A percentile compares a stretch with the other conserved stretches of the same genome.
These are phyloP conservation scores for Stegophylla sp. DNA, from an alignment of 2,888 invertebrate species.

Conservation along the genomic window DNA sequence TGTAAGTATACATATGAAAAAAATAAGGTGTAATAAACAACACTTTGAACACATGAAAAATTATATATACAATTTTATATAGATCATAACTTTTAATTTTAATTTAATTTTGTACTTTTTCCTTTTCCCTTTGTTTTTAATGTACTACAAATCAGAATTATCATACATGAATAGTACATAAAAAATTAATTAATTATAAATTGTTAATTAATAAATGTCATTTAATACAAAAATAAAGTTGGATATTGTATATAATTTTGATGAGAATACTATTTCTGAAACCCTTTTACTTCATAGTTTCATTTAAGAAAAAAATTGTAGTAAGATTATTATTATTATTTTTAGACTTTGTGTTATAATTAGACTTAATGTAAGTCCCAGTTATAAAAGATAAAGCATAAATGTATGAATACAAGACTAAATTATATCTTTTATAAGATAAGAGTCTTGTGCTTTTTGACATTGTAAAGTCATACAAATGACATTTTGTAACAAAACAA, in stretches of 20 bases:
- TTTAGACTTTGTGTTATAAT: slow-evolving; percentile 57
- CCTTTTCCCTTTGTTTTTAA: slow-evolving; percentile 8
- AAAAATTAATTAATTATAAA: too few relatives aligned
- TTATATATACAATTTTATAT: slow-evolving; percentile 46
- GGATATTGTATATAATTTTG: slow-evolving; percentile 52
- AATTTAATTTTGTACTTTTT: slow-evolving; percentile 35
- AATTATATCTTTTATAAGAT: slow-evolving; percentile 55
- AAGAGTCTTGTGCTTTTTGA: slow-evolving; percentile 50
- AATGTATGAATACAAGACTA: slow-evolving; percentile 52
- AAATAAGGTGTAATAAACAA: slow-evolving; percentile 43
- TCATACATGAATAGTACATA: slow-evolving; percentile 36
- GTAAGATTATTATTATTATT: slow-evolving; percentile 38
- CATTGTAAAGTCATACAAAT: slow-evolving; percentile 27
- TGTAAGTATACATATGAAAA: neutral
- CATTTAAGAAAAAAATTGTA: slow-evolving; percentile 47
- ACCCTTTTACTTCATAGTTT: slow-evolving; percentile 48
- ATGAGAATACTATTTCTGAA: slow-evolving; percentile 38
- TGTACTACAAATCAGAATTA: slow-evolving; percentile 25
- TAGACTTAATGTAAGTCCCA: slow-evolving; percentile 55
- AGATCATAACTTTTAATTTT: slow-evolving; percentile 34
- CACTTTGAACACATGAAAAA: slow-evolving; percentile 26
- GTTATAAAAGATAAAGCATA: slow-evolving; percentile 49
- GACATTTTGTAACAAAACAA: slow-evolving; percentile 51
- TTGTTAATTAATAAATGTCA: neutral
- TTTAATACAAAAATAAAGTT: slow-evolving; percentile 18